Evolutionary conservation across 2,888 invertebrate species (phyloP).

Genomic region (Pilophorus perplexus): DNA sequence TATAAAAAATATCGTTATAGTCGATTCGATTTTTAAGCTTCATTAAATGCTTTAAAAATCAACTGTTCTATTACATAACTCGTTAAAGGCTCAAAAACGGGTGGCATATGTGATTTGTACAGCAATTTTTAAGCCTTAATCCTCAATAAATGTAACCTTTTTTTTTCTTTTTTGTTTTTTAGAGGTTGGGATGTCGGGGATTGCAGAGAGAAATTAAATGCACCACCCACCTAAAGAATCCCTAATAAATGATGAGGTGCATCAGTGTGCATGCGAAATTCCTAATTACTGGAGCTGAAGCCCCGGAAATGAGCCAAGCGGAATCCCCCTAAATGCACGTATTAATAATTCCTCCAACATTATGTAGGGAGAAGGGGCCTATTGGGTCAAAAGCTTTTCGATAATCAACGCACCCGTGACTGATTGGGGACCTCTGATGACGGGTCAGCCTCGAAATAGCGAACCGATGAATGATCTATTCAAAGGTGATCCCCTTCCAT

Average conservation of each 20-base stretch:
- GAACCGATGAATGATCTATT: conserved; percentile 11
- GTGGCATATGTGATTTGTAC: too few species aligned
- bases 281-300: conserved; percentile 29
- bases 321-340: conserved; percentile 34
- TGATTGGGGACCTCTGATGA: conserved; percentile 14
- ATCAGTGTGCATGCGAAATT: conserved; percentile 11
- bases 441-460: neutral
- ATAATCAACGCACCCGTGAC: conserved; percentile 26
- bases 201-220: conserved; percentile 25
- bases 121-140: too few species aligned
- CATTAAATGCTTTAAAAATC: too few species aligned
- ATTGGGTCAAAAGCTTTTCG: conserved; percentile 28
- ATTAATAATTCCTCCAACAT: conserved; percentile 25
- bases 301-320: conserved; percentile 13
- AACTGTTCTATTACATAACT: too few species aligned
- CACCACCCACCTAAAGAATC: conserved; percentile 4
- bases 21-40: too few species aligned
- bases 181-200: too few species aligned
- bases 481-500: neutral
- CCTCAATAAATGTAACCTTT: too few species aligned
- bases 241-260: conserved; percentile 29
- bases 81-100: too few species aligned
- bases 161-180: too few species aligned
- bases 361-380: too few species aligned
- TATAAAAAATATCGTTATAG: too few species aligned